phyloP scores from a whole-genome alignment of 2,797 vertebrate genomes.

The Otolemur crassicaudatus region DNA sequence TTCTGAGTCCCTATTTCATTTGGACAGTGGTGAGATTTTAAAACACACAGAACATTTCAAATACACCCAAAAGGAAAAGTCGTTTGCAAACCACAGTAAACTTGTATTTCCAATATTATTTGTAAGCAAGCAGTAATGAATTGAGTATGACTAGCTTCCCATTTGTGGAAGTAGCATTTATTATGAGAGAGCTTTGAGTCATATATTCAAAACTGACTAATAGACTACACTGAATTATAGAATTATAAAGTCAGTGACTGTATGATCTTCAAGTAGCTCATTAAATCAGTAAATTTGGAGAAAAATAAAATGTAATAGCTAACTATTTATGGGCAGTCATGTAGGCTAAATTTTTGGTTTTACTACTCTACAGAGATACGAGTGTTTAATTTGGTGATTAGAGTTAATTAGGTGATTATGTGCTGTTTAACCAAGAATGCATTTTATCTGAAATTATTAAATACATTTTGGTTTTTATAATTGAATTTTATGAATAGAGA shows the following conservation, averaged over 20 bases:
- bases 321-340: slow-evolving; percentile 18
- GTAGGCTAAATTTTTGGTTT: slow-evolving; percentile 45
- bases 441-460: slow-evolving; percentile 60
- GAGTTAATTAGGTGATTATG: slow-evolving; percentile 56
- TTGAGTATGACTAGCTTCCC: background rate
- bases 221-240: slow-evolving; percentile 50
- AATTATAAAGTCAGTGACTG: background rate
- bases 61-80: slow-evolving; percentile 27
- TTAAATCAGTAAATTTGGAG: slow-evolving; percentile 58
- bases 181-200: slow-evolving; percentile 6
- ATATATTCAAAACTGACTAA: slow-evolving; percentile 51
- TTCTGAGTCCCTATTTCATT: slow-evolving; percentile 44
- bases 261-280: background rate
- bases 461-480: background rate
- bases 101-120: slow-evolving; percentile 36
- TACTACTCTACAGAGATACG: background rate
- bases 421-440: slow-evolving; percentile 3
- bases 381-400: slow-evolving; percentile 50
- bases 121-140: background rate
- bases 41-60: slow-evolving; percentile 37
- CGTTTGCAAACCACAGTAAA: slow-evolving; percentile 44
- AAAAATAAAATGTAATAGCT: slow-evolving; percentile 54
- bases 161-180: slow-evolving; percentile 41
- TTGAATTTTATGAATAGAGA: slow-evolving; percentile 46
- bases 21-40: slow-evolving; percentile 32